Percentiles rank a stretch among this genome's conserved stretches.
These are phyloP conservation scores for Phocoena phocoena DNA, from an alignment of 2,113 vertebrate species.

Conservation along the genomic window DNA sequence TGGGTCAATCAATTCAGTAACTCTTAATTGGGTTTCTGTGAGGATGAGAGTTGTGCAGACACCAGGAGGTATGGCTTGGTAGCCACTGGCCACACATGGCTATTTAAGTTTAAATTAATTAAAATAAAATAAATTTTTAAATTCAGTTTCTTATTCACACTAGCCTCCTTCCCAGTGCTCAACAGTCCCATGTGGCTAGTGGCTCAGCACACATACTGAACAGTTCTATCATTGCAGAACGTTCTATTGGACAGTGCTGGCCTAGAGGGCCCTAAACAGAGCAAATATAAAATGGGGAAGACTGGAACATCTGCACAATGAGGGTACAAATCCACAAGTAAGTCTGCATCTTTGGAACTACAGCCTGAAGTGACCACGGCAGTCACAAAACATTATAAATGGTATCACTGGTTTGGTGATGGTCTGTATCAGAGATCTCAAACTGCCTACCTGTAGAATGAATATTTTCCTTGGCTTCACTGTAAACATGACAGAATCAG, in stretches of 20 bases:
- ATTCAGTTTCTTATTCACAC: not conserved
- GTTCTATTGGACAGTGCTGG: not conserved
- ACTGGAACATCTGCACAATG: not conserved
- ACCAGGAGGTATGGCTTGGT: not conserved
- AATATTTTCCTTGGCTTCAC: not conserved
- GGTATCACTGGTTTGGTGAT: not conserved
- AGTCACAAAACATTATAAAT: not conserved
- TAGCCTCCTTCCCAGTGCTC: too few relatives aligned
- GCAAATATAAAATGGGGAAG: not conserved
- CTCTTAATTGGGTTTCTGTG: not conserved
- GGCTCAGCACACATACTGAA: rapidly evolving
- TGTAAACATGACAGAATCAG: not conserved
- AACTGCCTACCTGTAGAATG: not conserved
- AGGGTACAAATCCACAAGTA: not conserved
- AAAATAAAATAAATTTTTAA: not conserved
- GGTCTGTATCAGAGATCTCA: not conserved
- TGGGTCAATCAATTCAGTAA: not conserved
- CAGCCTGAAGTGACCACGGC: rapidly evolving
- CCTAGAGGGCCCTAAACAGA: not conserved
- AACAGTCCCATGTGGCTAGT: rapidly evolving
- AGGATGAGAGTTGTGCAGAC: not conserved
- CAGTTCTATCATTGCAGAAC: rapidly evolving
- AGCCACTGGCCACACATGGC: too few relatives aligned
- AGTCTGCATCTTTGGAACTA: not conserved
- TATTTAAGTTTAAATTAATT: not conserved